Percentiles rank a stretch among this genome's conserved stretches.
These are phyloP conservation scores for Drosophila austrosaltans DNA, from an alignment of 2,888 invertebrate genomes.

Conservation along the genomic window DNA sequence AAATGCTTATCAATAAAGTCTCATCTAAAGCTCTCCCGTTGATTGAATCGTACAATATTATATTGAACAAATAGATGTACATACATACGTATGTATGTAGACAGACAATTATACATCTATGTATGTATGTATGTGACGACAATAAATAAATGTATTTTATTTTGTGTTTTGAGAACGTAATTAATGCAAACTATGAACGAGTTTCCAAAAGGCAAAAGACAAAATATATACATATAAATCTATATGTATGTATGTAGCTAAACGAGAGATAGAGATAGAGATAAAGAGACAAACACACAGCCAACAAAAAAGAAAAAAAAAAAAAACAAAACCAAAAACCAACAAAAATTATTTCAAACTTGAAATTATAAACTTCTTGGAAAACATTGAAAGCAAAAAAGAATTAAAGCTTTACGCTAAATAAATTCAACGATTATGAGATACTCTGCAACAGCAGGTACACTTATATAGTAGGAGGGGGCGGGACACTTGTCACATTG, in stretches of 20 bases:
- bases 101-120: background rate
- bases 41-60: background rate
- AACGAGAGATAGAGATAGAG: conserved; percentile 26
- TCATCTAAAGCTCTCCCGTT: conserved; percentile 50
- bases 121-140: background rate
- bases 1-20: conserved; percentile 55
- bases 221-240: background rate
- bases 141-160: background rate
- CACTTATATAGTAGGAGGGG: too few relatives aligned
- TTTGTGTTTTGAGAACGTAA: conserved; percentile 54
- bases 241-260: conserved; percentile 27
- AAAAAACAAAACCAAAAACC: conserved; percentile 6
- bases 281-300: conserved; percentile 12
- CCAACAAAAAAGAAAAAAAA: conserved; percentile 18
- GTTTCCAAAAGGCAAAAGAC: conserved; percentile 44
- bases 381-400: conserved; percentile 36
- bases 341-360: conserved; percentile 33
- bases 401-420: background rate
- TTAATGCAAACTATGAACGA: conserved; percentile 69
- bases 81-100: background rate
- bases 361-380: conserved; percentile 51
- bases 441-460: background rate
- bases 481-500: too few relatives aligned
- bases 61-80: background rate
- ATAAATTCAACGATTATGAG: background rate